phyloP scores from a whole-genome alignment of 2,888 invertebrate genomes.

The Boloria euphrosyne region DNA sequence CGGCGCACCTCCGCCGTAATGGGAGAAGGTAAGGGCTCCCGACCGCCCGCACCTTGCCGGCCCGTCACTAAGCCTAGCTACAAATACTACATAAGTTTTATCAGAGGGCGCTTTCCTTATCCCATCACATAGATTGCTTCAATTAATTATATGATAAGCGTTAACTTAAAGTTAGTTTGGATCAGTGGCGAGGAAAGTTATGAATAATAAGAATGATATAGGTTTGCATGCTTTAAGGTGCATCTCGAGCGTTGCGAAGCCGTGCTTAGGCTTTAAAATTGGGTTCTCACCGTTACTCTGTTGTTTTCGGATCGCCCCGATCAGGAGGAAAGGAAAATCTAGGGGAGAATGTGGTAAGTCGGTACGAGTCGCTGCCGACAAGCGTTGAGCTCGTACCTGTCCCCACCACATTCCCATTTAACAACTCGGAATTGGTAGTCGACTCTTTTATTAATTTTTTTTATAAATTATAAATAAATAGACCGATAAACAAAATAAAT shows the following conservation, averaged over 20 bases:
- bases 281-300: slow-evolving; percentile 80
- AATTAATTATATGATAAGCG: slow-evolving; percentile 77
- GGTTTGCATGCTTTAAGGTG: slow-evolving; percentile 72
- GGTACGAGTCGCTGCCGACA: slow-evolving; percentile 53
- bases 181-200: slow-evolving; percentile 77
- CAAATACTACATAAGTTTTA: slow-evolving; percentile 62
- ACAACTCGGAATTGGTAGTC: slow-evolving; percentile 74
- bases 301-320: slow-evolving; percentile 70
- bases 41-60: slow-evolving; percentile 79
- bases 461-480: slow-evolving; percentile 72
- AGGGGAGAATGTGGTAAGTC: slow-evolving; percentile 60
- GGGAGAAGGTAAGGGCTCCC: slow-evolving; percentile 83
- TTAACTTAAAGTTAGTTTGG: slow-evolving; percentile 71
- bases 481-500: slow-evolving; percentile 80
- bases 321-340: slow-evolving; percentile 61
- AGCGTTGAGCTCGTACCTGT: slow-evolving; percentile 50
- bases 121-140: slow-evolving; percentile 84
- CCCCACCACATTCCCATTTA: slow-evolving; percentile 63
- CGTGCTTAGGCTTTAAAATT: slow-evolving; percentile 76
- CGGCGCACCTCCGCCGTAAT: slow-evolving; percentile 83
- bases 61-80: slow-evolving; percentile 60
- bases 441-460: slow-evolving; percentile 76
- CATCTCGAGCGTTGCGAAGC: slow-evolving; percentile 77
- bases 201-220: slow-evolving; percentile 55
- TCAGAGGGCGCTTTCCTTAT: slow-evolving; percentile 89